Evolutionary conservation across 2,888 invertebrate genomes (phyloP).

Genomic region (Drosophila anomalata): DNA sequence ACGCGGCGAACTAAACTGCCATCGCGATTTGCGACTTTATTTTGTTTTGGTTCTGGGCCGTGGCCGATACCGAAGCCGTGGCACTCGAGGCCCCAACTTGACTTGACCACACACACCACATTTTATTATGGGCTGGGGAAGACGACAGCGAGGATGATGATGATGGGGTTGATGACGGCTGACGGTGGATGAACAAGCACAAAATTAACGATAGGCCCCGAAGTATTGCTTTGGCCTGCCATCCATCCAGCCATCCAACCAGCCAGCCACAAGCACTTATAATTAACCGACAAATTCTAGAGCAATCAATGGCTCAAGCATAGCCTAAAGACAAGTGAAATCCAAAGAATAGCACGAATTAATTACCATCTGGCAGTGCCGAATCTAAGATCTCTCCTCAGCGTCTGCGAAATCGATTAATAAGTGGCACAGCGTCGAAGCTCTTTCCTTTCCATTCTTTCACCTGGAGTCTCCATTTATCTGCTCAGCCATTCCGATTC

Average conservation of each 20-base stretch:
- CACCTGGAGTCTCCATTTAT: not conserved
- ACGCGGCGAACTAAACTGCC: constrained; percentile 22
- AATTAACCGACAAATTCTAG: constrained; percentile 73
- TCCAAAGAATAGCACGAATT: constrained; percentile 59
- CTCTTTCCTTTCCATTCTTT: constrained; percentile 14
- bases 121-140: not conserved
- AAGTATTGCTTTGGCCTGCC: constrained; percentile 31
- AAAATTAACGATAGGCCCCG: constrained; percentile 35
- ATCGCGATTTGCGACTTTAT: constrained; percentile 17
- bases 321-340: constrained; percentile 72
- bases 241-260: constrained; percentile 16
- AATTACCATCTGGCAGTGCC: constrained; percentile 48
- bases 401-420: constrained; percentile 65
- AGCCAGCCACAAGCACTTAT: constrained; percentile 42
- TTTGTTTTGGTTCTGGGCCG: constrained; percentile 33
- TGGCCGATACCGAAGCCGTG: constrained; percentile 16
- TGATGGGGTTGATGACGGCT: constrained; percentile 31
- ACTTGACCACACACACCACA: constrained; percentile 63
- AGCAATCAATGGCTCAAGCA: constrained; percentile 61
- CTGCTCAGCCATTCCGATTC: constrained; percentile 19
- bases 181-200: constrained; percentile 34
- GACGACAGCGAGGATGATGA: constrained; percentile 12
- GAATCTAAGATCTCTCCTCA: constrained; percentile 36
- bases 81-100: constrained; percentile 59
- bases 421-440: constrained; percentile 66